These are phyloP conservation scores for Plotosus lineatus DNA, from an alignment of 2,113 vertebrate species.

Conservation along the genomic window DNA sequence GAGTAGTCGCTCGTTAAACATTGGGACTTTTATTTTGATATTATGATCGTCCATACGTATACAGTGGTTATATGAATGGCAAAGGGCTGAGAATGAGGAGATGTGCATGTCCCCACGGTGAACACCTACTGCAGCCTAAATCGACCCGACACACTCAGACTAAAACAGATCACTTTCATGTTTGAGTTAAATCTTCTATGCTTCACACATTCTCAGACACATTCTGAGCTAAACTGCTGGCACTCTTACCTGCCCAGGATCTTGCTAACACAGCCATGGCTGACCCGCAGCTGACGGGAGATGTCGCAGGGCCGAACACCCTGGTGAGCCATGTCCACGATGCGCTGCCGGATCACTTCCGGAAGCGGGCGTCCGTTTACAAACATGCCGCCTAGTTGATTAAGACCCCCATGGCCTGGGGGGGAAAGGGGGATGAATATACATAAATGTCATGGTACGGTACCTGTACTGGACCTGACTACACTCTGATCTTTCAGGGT, in stretches of 20 bases:
- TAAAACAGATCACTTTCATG: too few species aligned
- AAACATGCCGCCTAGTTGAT: slow-evolving; percentile 90
- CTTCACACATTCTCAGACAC: not conserved
- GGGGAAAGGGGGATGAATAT: slow-evolving; percentile 75
- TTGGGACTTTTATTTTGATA: not conserved
- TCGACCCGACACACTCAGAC: too few species aligned
- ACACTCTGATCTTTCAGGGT: not conserved
- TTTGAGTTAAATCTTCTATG: too few species aligned
- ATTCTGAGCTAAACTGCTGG: not conserved
- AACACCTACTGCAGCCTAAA: not conserved
- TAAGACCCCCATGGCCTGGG: slow-evolving; percentile 89
- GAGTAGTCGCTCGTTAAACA: not conserved
- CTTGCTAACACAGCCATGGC: slow-evolving; percentile 91
- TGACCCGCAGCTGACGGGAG: slow-evolving; percentile 87
- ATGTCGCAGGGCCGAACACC: slow-evolving; percentile 89
- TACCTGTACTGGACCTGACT: slow-evolving; percentile 41
- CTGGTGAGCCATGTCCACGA: slow-evolving; percentile 90
- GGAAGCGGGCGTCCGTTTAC: slow-evolving; percentile 88
- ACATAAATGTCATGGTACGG: slow-evolving; percentile 72
- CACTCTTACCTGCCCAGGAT: slow-evolving; percentile 84
- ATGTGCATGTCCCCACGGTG: not conserved
- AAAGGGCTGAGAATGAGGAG: not conserved
- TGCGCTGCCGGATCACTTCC: slow-evolving; percentile 88
- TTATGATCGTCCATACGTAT: not conserved
- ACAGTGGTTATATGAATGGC: not conserved